phyloP scores from a whole-genome alignment of 2,888 invertebrate species.

The Ceraclea dissimilis region DNA sequence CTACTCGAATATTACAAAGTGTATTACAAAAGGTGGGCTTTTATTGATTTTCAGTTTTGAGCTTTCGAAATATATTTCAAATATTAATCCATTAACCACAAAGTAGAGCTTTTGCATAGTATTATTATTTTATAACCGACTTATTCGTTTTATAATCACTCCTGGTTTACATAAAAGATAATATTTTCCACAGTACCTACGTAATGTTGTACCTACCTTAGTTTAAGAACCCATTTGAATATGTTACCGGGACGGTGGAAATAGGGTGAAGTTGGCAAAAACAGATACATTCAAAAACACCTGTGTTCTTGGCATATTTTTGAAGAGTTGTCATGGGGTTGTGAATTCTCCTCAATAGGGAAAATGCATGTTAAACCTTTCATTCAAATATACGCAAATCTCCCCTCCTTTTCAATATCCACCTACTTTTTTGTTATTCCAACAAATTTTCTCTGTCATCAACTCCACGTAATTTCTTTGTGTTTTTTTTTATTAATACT shows the following conservation, averaged over 20 bases:
- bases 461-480: not conserved
- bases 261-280: not conserved
- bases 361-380: slow-evolving; percentile 6
- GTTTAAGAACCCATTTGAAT: slow-evolving; percentile 1
- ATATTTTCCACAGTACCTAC: too few relatives aligned
- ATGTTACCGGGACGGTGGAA: not conserved
- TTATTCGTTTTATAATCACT: too few relatives aligned
- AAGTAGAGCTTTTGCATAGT: too few relatives aligned
- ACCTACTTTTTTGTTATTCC: not conserved
- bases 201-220: not conserved
- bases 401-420: slow-evolving; percentile 1
- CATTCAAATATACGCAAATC: slow-evolving; percentile 5
- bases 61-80: too few relatives aligned
- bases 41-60: too few relatives aligned
- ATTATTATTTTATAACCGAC: too few relatives aligned
- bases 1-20: too few relatives aligned
- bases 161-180: too few relatives aligned
- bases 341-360: slow-evolving; percentile 2
- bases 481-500: not conserved
- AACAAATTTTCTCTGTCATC: not conserved
- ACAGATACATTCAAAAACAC: slow-evolving; percentile 9
- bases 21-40: too few relatives aligned
- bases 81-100: too few relatives aligned
- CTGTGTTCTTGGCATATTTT: slow-evolving; percentile 20
- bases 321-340: slow-evolving; percentile 14